These are phyloP conservation scores for Eulemur coronatus DNA, from an alignment of 2,797 vertebrate genomes.

Conservation along the genomic window DNA sequence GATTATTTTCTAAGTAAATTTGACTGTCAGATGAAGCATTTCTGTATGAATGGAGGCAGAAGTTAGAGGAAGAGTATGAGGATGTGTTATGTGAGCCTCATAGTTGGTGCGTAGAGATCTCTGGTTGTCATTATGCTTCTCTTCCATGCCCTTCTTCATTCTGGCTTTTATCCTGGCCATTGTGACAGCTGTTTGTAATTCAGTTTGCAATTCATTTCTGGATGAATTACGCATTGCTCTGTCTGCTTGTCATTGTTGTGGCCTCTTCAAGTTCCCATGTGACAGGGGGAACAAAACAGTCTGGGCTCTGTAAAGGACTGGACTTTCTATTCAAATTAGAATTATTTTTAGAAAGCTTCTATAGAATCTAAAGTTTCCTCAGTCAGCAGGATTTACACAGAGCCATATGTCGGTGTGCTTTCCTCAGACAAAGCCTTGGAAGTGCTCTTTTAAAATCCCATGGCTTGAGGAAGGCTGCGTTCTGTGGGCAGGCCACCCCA, in stretches of 20 bases:
- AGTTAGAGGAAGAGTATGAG: neutral
- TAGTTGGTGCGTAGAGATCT: neutral
- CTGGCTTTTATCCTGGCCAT: constrained; percentile 51
- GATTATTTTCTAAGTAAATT: neutral
- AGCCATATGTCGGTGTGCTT: constrained; percentile 74
- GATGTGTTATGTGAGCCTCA: neutral
- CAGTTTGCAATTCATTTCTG: constrained; percentile 57
- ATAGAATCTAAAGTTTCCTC: constrained; percentile 76
- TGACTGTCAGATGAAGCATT: neutral
- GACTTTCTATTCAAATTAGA: constrained; percentile 75
- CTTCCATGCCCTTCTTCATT: neutral
- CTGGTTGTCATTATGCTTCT: neutral
- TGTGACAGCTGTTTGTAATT: constrained; percentile 59
- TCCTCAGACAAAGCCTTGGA: constrained; percentile 76
- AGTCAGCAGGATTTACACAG: constrained; percentile 79
- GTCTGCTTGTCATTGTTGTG: constrained; percentile 63
- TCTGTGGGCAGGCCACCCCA: neutral
- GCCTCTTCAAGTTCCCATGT: constrained; percentile 63
- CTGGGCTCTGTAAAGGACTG: constrained; percentile 38
- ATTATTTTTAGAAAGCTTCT: constrained; percentile 82
- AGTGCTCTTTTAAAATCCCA: constrained; percentile 44
- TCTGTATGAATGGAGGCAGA: neutral
- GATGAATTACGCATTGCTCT: constrained; percentile 65
- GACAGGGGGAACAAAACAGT: constrained; percentile 6
- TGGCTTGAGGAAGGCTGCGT: neutral